A percentile compares a stretch with the other conserved stretches of the same genome.
These are phyloP conservation scores for Oncopodura yosiiana DNA, from an alignment of 1,140 invertebrate species.

Conservation along the genomic window DNA sequence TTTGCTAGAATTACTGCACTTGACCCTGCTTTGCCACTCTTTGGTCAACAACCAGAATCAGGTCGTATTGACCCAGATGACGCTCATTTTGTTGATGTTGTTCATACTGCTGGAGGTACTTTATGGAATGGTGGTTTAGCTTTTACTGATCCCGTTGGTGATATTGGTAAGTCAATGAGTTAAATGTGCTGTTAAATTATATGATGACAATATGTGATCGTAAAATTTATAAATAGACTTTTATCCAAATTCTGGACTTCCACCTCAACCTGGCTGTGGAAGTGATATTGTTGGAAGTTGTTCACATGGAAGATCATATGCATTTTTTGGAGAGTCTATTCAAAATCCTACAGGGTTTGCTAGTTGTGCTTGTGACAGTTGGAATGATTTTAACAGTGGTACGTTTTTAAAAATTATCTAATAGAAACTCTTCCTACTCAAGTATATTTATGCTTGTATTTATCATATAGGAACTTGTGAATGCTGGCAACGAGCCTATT, in stretches of 20 bases:
- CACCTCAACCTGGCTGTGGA: conserved; percentile 28
- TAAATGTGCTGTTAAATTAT: not conserved
- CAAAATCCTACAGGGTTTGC: conserved; percentile 29
- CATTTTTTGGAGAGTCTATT: conserved; percentile 42
- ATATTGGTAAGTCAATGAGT: too few species aligned
- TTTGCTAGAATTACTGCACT: conserved; percentile 11
- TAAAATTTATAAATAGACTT: too few species aligned
- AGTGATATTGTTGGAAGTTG: conserved; percentile 31
- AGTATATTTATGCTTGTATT: not conserved
- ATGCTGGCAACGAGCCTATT: too few species aligned
- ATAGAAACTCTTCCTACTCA: not conserved
- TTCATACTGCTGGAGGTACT: conserved; percentile 51
- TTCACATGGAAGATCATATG: conserved; percentile 37
- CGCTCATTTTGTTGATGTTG: conserved; percentile 54
- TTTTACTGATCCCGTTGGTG: conserved; percentile 47
- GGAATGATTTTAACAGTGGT: conserved; percentile 12
- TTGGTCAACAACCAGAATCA: conserved; percentile 12
- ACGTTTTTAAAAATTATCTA: conserved; percentile 21
- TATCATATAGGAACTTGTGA: not conserved
- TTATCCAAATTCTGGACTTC: conserved; percentile 39
- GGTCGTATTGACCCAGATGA: conserved; percentile 47
- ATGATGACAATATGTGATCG: too few species aligned
- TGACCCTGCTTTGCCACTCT: conserved; percentile 26
- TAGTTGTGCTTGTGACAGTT: conserved; percentile 26
- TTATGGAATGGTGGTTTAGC: conserved; percentile 38